Evolutionary conservation across 1,140 invertebrate genomes (phyloP).

Genomic region (Drosophila navojoa): DNA sequence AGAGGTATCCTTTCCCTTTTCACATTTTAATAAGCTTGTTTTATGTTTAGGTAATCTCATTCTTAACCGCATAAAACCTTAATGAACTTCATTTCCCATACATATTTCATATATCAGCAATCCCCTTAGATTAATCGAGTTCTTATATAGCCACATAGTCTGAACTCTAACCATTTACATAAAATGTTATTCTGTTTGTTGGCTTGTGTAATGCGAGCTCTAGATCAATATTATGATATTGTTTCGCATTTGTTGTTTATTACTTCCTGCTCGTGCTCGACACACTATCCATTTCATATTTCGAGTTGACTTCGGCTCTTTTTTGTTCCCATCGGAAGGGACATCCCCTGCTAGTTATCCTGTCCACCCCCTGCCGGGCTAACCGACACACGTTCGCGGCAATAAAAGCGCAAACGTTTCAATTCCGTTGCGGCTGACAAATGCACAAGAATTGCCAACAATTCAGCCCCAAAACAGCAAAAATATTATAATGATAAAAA

Average conservation of each 20-base stretch:
- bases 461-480: conserved; percentile 56
- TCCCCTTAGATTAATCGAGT: not conserved
- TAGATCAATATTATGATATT: conserved; percentile 53
- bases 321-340: conserved; percentile 61
- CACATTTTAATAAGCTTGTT: too few species aligned
- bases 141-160: not conserved
- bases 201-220: not conserved
- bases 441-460: conserved; percentile 71
- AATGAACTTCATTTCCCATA: too few species aligned
- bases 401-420: conserved; percentile 81
- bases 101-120: not conserved
- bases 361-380: conserved; percentile 6
- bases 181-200: not conserved
- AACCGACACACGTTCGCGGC: conserved; percentile 66
- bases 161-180: not conserved
- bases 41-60: too few species aligned
- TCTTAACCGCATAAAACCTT: not conserved
- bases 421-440: conserved; percentile 83
- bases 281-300: conserved; percentile 67
- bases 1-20: too few species aligned
- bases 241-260: conserved; percentile 72
- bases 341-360: conserved; percentile 14
- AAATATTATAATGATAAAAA: conserved; percentile 76
- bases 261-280: conserved; percentile 50
- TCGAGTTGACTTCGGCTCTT: not conserved